Percentiles rank a stretch among this genome's conserved stretches.
These are phyloP conservation scores for Nemurella pictetii DNA, from an alignment of 2,888 invertebrate genomes.

Conservation along the genomic window DNA sequence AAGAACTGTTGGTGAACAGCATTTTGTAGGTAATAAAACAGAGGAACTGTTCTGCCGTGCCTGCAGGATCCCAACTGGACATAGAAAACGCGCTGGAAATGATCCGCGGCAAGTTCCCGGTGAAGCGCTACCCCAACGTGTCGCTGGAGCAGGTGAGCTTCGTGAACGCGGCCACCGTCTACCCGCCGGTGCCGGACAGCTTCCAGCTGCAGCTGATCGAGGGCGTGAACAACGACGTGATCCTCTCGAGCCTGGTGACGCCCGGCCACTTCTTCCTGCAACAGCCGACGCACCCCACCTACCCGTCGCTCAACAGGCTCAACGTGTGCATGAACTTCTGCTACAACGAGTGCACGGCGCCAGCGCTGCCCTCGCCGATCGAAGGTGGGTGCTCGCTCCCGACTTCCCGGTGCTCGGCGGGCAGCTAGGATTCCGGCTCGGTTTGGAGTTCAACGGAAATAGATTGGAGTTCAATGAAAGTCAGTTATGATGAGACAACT, in stretches of 20 bases:
- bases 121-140: conserved; percentile 76
- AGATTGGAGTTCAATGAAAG: too few species aligned
- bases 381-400: conserved; percentile 60
- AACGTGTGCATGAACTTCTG: conserved; percentile 80
- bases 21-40: too few species aligned
- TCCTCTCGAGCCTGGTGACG: conserved; percentile 82
- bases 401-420: too few species aligned
- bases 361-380: conserved; percentile 77
- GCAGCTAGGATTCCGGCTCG: too few species aligned
- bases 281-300: conserved; percentile 93
- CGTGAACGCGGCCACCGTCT: conserved; percentile 50
- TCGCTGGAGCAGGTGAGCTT: conserved; percentile 66
- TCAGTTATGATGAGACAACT: too few species aligned
- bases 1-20: too few species aligned
- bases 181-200: conserved; percentile 58
- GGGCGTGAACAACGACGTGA: conserved; percentile 90
- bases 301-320: conserved; percentile 78
- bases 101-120: conserved; percentile 84
- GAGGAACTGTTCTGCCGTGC: conserved; percentile 35
- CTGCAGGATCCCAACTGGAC: conserved; percentile 71
- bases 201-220: conserved; percentile 82
- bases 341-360: conserved; percentile 78
- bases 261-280: conserved; percentile 93
- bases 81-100: conserved; percentile 81
- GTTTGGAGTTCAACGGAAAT: too few species aligned